Evolutionary conservation across 2,113 vertebrate genomes (phyloP), one percentile per base, ranked within the genome.

Genomic region (Acrocephalus arundinaceus): DNA sequence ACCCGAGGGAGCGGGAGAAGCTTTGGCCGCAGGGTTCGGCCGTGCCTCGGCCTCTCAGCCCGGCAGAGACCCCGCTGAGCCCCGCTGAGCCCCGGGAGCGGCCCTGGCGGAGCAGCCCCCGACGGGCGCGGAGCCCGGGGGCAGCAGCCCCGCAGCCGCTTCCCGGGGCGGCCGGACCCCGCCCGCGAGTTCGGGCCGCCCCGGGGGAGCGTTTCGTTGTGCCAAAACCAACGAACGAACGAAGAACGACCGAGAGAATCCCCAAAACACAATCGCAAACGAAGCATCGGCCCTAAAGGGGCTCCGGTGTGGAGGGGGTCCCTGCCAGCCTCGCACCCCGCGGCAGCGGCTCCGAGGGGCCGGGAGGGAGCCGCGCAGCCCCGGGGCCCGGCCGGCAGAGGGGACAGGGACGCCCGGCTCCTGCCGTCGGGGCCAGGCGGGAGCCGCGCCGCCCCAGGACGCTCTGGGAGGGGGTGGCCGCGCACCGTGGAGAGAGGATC

Each of bases 1-100:
- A 16, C 25, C 43, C 23, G 3, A 41, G 18, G n/a, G 3, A 37
- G 2, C 7, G 4, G 19, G 8, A 6, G 3, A 5, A 55, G 24
- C 6, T 52, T 14, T 23, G 74, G 25, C 12, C 8, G 10, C 10
- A 8, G 35, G n/a, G 2, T 39, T 67, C 3, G 55, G 10, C 30
- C 8, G 43, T 7, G 4, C 6, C 33, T 10, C 17, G 6, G 68
- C 39, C 31, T 18, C 74, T 49, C 68, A 25, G 30, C 39, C 62
- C 27, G 8, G 13, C 61, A 5, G 27, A 45, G 41, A 14, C 3
- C 5, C 30, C 39, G 8, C 43, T 14, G 43, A 11, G 37, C 16
- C n/a, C 57, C 27, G 16, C 22, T 35, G 35, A 17, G 1, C 13
- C 25, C 13, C 28, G 17, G 59, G 12, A 39, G 23, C 27, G 52